Evolutionary conservation across 2,888 invertebrate species (phyloP), one percentile per base, ranked within the genome.

Genomic region (Clistopyga incitator): DNA sequence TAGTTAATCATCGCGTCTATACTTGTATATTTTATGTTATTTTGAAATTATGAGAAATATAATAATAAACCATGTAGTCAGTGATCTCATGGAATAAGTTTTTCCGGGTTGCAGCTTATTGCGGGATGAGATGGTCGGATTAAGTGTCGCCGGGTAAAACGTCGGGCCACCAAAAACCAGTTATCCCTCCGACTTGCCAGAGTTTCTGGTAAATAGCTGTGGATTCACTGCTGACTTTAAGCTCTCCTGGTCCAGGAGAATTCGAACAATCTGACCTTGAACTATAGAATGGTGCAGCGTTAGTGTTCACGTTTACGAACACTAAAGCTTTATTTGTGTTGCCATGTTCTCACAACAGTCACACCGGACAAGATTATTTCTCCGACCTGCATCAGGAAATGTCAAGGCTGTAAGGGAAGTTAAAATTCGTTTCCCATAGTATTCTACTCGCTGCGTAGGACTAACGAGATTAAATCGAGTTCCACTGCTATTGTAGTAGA

Each of bases 391-490:
- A 50, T 50, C 52, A 47, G 47, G 4, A 38, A 79, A 47, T 18
- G 50, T n/a, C 70, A 18, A 54, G 65, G 65, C 68, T 38, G 10
- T n/a, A 59, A 80, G 59, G 74, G 20, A 50, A 59, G 74, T 80
- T 38, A 2, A 10, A 10, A 38, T 38, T 0, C 10, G 10, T 61
- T 65, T 15, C 45, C 64, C 47, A 78, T 78, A 20, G 64, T 54
- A 61, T 80, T 74, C 23, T 52, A 42, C 23, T 0, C 13, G n/a
- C 50, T 68, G 23, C 47, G 67, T 67, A 23, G 25, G 54, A 68
- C 38, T 68, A 74, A 75, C 74, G 50, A 68, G 80, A 80, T 75
- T 34, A 80, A 74, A 74, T 80, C 59, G 67, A 74, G n/a, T 45
- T 61, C n/a, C 45, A 61, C n/a, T 47, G 34, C 23, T 23, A 56